Percentiles rank a stretch among this genome's conserved stretches.
Conservation (phyloP, 2,113 vertebrate genomes). For the Stigmatopora nigra region DNA sequence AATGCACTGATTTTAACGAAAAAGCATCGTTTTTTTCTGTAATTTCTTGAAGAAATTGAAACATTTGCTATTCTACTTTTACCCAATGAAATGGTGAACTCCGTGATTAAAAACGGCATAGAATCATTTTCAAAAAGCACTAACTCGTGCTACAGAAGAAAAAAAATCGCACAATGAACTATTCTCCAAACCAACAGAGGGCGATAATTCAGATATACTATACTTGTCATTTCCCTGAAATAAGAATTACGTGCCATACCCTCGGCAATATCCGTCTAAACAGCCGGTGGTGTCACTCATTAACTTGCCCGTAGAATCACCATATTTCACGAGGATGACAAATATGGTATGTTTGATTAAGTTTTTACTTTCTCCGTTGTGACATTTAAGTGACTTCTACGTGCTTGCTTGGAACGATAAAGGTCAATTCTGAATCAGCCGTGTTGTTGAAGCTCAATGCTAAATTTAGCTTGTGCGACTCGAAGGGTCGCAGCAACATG, state of each 20-base stretch:
- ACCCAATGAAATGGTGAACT: too few relatives aligned
- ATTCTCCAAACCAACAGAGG: not conserved
- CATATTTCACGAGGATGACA: slow-evolving; percentile 16
- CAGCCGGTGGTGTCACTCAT: slow-evolving; percentile 71
- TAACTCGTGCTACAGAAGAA: too few relatives aligned
- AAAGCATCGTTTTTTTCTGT: too few relatives aligned
- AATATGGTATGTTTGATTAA: slow-evolving; percentile 59
- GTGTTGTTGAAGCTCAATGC: slow-evolving; percentile 27
- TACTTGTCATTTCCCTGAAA: not conserved
- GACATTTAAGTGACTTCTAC: not conserved
- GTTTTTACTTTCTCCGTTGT: not conserved
- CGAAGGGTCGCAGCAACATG: slow-evolving; percentile 27
- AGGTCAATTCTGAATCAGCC: not conserved
- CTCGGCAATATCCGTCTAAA: slow-evolving; percentile 59
- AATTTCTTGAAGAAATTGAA: too few relatives aligned
- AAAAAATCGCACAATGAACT: not conserved
- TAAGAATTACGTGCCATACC: not conserved
- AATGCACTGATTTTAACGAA: too few relatives aligned
- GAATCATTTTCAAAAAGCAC: too few relatives aligned
- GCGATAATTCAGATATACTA: not conserved
- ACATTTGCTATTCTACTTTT: too few relatives aligned
- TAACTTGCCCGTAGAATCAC: slow-evolving; percentile 38
- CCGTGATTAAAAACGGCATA: too few relatives aligned
- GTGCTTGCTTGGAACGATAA: not conserved
- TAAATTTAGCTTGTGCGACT: slow-evolving; percentile 48